phyloP scores from a whole-genome alignment of 2,113 vertebrate genomes.

The Epinephelus cyanopodus region DNA sequence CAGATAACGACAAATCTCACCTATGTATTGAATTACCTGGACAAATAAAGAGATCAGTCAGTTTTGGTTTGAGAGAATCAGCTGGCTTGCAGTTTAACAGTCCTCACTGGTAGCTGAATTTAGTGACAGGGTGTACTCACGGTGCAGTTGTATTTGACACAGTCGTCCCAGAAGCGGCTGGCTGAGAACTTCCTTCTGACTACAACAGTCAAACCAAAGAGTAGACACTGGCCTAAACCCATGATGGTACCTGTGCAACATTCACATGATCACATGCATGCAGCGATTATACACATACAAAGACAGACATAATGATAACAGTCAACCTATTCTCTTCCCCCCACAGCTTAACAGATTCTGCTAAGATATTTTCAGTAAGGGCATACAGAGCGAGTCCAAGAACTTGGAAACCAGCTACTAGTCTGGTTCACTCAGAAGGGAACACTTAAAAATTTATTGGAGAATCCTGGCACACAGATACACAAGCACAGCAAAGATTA shows the following conservation, averaged over 20 bases:
- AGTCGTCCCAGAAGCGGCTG: slow-evolving; percentile 93
- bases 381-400: not conserved
- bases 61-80: not conserved
- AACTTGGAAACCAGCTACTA: not conserved
- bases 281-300: not conserved
- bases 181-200: slow-evolving; percentile 92
- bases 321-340: not conserved
- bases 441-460: not conserved
- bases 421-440: not conserved
- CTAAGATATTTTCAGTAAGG: not conserved
- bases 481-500: not conserved
- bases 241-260: slow-evolving; percentile 89
- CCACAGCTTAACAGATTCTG: not conserved
- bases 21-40: slow-evolving; percentile 93
- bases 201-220: slow-evolving; percentile 91
- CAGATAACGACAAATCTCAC: slow-evolving; percentile 93
- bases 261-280: slow-evolving; percentile 3
- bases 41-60: not conserved
- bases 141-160: slow-evolving; percentile 90
- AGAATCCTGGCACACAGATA: not conserved
- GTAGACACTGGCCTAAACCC: slow-evolving; percentile 91
- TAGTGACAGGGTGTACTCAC: slow-evolving; percentile 79
- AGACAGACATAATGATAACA: not conserved
- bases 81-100: not conserved
- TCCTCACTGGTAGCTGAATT: not conserved